Evolutionary conservation across 2,113 vertebrate genomes (phyloP), one percentile per base, ranked within the genome.

Genomic region (Silurus asotus): DNA sequence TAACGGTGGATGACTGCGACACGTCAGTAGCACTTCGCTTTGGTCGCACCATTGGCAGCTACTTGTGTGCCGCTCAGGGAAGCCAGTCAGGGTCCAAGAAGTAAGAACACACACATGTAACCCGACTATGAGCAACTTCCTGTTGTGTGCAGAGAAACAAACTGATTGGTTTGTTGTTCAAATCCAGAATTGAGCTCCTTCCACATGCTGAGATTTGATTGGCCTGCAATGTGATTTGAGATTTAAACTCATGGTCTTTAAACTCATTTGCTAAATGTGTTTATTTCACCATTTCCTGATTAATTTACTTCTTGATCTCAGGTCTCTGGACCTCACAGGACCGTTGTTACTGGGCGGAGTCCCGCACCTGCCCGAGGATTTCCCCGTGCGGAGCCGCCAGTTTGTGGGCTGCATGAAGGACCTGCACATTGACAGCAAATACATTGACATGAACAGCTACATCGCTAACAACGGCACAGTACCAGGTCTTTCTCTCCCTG

Each of bases 381-480:
- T 98, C 89, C 97, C 97, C 0, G 93, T 98, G 28, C 95, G 91
- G 64, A 97, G 94, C 89, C 94, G 93, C 6, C 96, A 98, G 91
- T 99, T 98, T 0, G 94, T 97, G 88, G 97, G 97, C 89, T 99
- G 97, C 93, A 98, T 99, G 94, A 95, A 94, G 91, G 93, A 97
- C 93, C 95, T 99, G 86, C 95, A 94, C 3, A 94, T 99, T 4
- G 96, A 99, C 92, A 95, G 96, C 93, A 95, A 91, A 80, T 95
- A 93, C 0, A 85, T 97, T 2, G 97, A 99, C 94, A 96, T 99
- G 97, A 97, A 96, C 0, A 93, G 96, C 89, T 98, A 96, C 95
- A 96, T 98, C 15, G 97, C 97, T 70, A 99, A 99, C 93, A 99
- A 99, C 0, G 97, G 97, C 93, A 99, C 97, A 1, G 77, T 96